These are phyloP conservation scores for Acanthococcus lagerstroemiae DNA, from an alignment of 2,888 invertebrate genomes.

Conservation along the genomic window DNA sequence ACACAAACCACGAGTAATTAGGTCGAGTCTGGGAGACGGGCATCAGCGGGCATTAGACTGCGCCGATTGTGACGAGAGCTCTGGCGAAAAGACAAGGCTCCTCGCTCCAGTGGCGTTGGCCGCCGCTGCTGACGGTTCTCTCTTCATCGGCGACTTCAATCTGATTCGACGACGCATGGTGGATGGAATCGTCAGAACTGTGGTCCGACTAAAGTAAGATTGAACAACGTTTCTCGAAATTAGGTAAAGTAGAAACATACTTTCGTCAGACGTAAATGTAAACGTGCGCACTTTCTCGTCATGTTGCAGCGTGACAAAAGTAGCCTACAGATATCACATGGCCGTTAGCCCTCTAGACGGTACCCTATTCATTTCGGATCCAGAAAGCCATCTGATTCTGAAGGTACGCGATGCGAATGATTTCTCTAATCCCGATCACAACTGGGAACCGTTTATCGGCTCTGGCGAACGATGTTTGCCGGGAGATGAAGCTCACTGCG, in stretches of 20 bases:
- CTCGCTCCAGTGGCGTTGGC: slow-evolving; percentile 88
- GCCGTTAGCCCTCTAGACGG: slow-evolving; percentile 90
- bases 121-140: slow-evolving; percentile 81
- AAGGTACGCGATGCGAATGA: slow-evolving; percentile 73
- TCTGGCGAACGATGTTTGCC: slow-evolving; percentile 82
- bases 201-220: slow-evolving; percentile 70
- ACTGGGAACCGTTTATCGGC: slow-evolving; percentile 91
- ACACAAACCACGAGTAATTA: slow-evolving; percentile 80
- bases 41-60: slow-evolving; percentile 81
- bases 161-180: slow-evolving; percentile 77
- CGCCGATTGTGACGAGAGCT: slow-evolving; percentile 66
- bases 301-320: slow-evolving; percentile 75
- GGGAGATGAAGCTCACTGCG: slow-evolving; percentile 89
- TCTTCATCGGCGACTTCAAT: slow-evolving; percentile 94
- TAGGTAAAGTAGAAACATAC: too few species aligned
- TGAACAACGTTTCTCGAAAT: neutral
- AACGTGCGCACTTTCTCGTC: too few species aligned
- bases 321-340: slow-evolving; percentile 94
- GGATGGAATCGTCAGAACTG: slow-evolving; percentile 69
- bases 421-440: slow-evolving; percentile 74
- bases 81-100: slow-evolving; percentile 58
- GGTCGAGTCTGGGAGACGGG: slow-evolving; percentile 85
- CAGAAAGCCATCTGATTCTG: slow-evolving; percentile 88
- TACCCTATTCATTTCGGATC: slow-evolving; percentile 88
- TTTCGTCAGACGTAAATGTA: too few species aligned